Evolutionary conservation across 2,113 vertebrate genomes (phyloP).

Genomic region (Cyanocitta stelleri): DNA sequence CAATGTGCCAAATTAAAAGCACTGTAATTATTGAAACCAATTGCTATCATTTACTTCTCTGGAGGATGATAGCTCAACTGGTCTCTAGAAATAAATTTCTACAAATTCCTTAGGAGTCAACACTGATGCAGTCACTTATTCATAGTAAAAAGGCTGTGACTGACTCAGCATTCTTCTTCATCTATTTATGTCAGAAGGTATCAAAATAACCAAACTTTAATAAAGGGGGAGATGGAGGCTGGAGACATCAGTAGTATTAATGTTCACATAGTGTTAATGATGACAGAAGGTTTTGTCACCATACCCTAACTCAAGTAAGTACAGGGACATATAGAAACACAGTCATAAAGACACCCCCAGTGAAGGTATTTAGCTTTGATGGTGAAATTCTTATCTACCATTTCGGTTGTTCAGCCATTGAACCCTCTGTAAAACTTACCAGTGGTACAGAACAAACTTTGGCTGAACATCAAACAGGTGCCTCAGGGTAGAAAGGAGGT

Average conservation of each 20-base stretch:
- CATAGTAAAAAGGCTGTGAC: not conserved
- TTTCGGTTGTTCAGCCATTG: not conserved
- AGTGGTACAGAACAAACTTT: not conserved
- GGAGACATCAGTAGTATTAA: not conserved
- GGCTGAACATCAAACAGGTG: not conserved
- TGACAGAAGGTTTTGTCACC: not conserved
- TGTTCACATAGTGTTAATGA: not conserved
- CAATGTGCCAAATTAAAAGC: not conserved
- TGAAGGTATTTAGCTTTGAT: not conserved
- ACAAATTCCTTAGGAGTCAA: conserved; percentile 3
- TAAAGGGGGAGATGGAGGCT: not conserved
- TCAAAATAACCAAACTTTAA: not conserved
- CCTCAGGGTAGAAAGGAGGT: not conserved
- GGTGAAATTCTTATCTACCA: not conserved
- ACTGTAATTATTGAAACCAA: not conserved
- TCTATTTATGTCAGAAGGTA: not conserved
- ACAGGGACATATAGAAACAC: not conserved
- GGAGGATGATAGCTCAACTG: not conserved
- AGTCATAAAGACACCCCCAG: not conserved
- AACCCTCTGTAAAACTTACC: not conserved
- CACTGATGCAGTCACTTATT: not conserved
- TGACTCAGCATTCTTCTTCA: not conserved
- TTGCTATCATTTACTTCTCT: not conserved
- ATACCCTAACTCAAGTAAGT: not conserved
- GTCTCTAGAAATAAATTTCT: conserved; percentile 3